A percentile compares a stretch with the other conserved stretches of the same genome.
Evolutionary conservation across 2,888 invertebrate species (phyloP).

Genomic region (Hirtodrosophila histrioides): DNA sequence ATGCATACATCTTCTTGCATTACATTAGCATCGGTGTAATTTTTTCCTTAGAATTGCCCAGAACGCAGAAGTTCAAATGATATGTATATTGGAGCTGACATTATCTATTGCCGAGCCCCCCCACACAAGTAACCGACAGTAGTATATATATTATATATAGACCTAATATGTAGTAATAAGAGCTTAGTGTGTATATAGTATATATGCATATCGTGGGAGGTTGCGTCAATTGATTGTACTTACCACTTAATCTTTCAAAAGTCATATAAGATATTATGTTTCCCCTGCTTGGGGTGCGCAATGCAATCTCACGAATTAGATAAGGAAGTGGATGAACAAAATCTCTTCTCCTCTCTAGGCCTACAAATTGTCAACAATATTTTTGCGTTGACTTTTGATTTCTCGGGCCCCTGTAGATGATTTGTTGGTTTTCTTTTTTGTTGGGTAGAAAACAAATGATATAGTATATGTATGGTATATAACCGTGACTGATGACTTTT

Average conservation of each 20-base stretch:
- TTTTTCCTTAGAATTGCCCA: no score
- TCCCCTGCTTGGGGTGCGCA: conserved; percentile 84
- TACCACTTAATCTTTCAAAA: conserved; percentile 97
- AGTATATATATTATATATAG: conserved; percentile 3
- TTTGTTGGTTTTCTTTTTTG: conserved; percentile 23
- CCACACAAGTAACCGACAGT: conserved; percentile 17
- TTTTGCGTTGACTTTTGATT: no score
- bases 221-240: conserved; percentile 82
- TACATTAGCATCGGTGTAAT: no score
- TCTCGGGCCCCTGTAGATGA: background rate
- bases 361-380: conserved; percentile 32
- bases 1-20: no score
- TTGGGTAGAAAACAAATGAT: conserved; percentile 1
- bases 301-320: conserved; percentile 80
- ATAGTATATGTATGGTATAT: background rate
- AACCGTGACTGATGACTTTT: no score
- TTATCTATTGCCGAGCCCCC: no score
- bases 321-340: conserved; percentile 47
- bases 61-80: no score
- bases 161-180: background rate
- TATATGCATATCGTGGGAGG: conserved; percentile 3
- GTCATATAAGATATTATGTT: conserved; percentile 93
- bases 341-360: conserved; percentile 28
- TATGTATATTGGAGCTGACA: no score
- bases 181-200: background rate